Evolutionary conservation across 2,888 invertebrate species (phyloP), one percentile per base, ranked within the genome.

Genomic region (Lycia hirtaria): DNA sequence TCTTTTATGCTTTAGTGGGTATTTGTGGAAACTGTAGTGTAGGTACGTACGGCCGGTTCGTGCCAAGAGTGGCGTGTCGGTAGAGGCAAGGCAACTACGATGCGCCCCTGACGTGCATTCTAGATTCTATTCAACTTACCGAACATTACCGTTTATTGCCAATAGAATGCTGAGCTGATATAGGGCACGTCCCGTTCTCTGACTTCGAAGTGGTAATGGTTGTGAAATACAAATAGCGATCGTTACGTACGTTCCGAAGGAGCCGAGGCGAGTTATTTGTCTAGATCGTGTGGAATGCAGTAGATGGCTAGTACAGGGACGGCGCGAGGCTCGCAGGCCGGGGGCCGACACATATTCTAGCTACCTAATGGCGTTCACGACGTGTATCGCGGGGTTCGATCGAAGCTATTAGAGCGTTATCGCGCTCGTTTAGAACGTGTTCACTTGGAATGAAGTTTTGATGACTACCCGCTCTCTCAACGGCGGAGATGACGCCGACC

Each of bases 271-370:
- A 65, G 69, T 61, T 76, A 75, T 75, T 76, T 74, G 76, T 70
- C 67, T 70, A 73, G 72, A 68, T 65, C 69, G 75, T 53, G 65
- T 52, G 74, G 76, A 76, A 77, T 77, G 74, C 72, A 65, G 56
- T 49, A 65, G 64, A 52, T 60, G 56, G 64, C 41, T 55, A 50
- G 45, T 45, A 17, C 43, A 45, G 57, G 24, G 28, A 32, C 49
- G 49, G 43, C 15, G 38, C 48, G 37, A 47, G 26, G 24, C 37
- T 33, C n/a, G 14, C 30, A 10, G 19, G 14, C 49, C 38, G 48
- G 40, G 40, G 40, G n/a, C 32, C 35, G 44, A 32, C 54, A 63
- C 51, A 48, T 53, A 47, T 49, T 37, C 56, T 17, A 10, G 51
- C 52, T 44, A 43, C 49, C 41, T 60, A 62, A 55, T 57, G 37